These are phyloP conservation scores for Pantherophis guttatus DNA, from an alignment of 2,113 vertebrate species.

Conservation along the genomic window DNA sequence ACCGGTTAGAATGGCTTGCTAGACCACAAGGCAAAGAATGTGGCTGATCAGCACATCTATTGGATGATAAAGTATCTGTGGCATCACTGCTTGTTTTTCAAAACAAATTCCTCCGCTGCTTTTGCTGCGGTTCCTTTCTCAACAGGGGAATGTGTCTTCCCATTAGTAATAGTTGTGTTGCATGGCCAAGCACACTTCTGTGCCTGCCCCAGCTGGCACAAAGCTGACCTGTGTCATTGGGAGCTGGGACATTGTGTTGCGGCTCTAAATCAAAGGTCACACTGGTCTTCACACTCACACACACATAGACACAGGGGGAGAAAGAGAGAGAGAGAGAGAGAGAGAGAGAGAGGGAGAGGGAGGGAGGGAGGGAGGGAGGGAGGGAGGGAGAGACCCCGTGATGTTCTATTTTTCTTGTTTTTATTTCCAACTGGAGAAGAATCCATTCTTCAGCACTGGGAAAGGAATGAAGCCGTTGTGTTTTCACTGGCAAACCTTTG, in stretches of 20 bases:
- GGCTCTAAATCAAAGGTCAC: slow-evolving; percentile 13
- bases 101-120: background rate
- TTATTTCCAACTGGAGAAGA: slow-evolving; percentile 44
- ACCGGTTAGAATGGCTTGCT: background rate
- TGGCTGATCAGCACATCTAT: background rate
- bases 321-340: too few species aligned
- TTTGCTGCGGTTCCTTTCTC: slow-evolving; percentile 25
- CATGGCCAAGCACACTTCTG: slow-evolving; percentile 8
- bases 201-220: slow-evolving; percentile 59
- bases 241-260: slow-evolving; percentile 27
- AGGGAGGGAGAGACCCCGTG: background rate
- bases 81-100: background rate
- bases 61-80: background rate
- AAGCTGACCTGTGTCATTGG: background rate
- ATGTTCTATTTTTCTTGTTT: slow-evolving; percentile 1
- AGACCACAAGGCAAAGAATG: background rate
- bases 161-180: background rate
- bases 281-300: slow-evolving; percentile 42
- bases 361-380: too few species aligned
- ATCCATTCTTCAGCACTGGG: slow-evolving; percentile 52
- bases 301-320: too few species aligned
- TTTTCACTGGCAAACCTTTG: slow-evolving; percentile 43
- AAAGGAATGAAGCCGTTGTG: slow-evolving; percentile 9
- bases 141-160: background rate
- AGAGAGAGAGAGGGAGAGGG: too few species aligned